Conservation (phyloP, 1,140 invertebrate genomes). For the Chionoecetes opilio region DNA sequence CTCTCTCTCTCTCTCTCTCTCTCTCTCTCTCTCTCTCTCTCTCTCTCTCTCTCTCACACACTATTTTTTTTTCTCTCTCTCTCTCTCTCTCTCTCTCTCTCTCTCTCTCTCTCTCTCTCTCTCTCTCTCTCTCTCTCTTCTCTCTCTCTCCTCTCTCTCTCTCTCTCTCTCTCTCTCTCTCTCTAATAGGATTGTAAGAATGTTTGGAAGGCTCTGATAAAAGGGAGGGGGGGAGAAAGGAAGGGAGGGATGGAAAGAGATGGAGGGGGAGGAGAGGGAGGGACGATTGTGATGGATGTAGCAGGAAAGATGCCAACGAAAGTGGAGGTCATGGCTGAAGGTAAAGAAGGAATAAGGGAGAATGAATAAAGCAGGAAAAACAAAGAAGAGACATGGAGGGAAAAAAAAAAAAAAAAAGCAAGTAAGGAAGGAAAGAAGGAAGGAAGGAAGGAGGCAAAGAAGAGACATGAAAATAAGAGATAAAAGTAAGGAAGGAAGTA, state of each 20-base stretch:
- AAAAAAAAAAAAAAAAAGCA: not conserved
- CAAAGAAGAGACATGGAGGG: not conserved
- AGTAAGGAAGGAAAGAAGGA: not conserved
- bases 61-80: not conserved
- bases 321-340: not conserved
- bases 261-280: not conserved
- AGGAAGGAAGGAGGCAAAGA: not conserved
- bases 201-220: not conserved
- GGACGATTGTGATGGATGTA: not conserved
- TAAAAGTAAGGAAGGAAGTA: not conserved
- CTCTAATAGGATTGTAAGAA: not conserved
- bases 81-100: slow-evolving; percentile 11
- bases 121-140: not conserved
- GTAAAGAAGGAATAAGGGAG: not conserved
- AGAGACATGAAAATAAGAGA: not conserved
- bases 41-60: not conserved
- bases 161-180: slow-evolving; percentile 16
- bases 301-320: not conserved
- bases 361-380: not conserved
- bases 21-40: not conserved
- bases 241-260: not conserved
- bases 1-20: not conserved
- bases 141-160: not conserved
- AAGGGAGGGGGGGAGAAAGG: not conserved
- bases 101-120: slow-evolving; percentile 9